Evolutionary conservation across 2,888 invertebrate genomes (phyloP).

Genomic region (Boloria selene): DNA sequence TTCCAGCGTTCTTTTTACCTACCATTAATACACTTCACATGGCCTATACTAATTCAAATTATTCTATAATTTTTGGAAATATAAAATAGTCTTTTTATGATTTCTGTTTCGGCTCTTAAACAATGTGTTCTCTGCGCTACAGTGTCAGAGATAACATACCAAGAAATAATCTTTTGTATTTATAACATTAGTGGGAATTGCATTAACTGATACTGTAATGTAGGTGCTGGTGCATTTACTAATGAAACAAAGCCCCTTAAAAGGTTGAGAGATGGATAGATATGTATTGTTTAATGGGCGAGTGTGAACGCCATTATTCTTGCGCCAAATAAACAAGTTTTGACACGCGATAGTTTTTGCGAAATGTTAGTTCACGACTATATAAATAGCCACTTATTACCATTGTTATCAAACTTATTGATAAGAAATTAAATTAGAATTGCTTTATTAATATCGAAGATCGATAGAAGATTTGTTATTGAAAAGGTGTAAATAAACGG

Average conservation of each 20-base stretch:
- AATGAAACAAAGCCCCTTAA: slow-evolving; percentile 48
- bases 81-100: no score
- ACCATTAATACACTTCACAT: no score
- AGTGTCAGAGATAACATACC: no score
- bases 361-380: slow-evolving; percentile 71
- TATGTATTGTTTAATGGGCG: slow-evolving; percentile 73
- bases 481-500: not conserved
- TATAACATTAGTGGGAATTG: no score
- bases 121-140: no score
- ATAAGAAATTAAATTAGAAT: slow-evolving; percentile 76
- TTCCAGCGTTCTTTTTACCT: no score
- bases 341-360: slow-evolving; percentile 74
- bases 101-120: no score
- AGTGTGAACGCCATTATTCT: slow-evolving; percentile 76
- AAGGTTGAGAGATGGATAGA: slow-evolving; percentile 70
- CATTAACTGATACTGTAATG: not conserved
- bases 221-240: slow-evolving; percentile 29
- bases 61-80: no score
- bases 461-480: not conserved
- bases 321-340: slow-evolving; percentile 72
- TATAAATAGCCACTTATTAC: slow-evolving; percentile 72
- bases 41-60: no score
- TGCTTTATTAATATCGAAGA: slow-evolving; percentile 61
- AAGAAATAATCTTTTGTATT: no score
- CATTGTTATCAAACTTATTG: slow-evolving; percentile 64